Evolutionary conservation across 2,888 invertebrate genomes (phyloP).

Genomic region (Heteromurus nitidus): DNA sequence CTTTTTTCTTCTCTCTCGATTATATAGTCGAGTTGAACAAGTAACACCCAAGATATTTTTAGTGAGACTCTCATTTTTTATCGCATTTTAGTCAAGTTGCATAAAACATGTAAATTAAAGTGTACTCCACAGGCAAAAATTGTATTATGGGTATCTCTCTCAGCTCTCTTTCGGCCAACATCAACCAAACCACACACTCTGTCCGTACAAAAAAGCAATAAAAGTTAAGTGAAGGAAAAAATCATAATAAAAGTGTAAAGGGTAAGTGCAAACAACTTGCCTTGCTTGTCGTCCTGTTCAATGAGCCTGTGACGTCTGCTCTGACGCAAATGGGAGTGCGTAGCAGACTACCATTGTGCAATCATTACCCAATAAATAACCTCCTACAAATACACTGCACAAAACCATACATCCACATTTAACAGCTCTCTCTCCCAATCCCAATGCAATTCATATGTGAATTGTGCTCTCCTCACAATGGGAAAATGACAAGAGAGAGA

Average conservation of each 20-base stretch:
- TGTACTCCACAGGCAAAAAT: not conserved
- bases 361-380: conserved; percentile 66
- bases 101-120: not conserved
- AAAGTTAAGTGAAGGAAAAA: conserved; percentile 34
- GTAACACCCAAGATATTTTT: no score
- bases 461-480: no score
- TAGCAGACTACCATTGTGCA: conserved; percentile 56
- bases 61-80: not conserved
- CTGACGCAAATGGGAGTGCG: conserved; percentile 68
- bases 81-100: not conserved
- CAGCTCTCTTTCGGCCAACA: no score
- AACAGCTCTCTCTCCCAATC: no score
- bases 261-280: conserved; percentile 47
- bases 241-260: conserved; percentile 38
- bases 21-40: no score
- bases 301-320: conserved; percentile 59
- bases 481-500: no score
- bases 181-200: no score
- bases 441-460: no score
- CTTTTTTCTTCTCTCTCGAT: no score
- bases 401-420: no score
- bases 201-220: no score
- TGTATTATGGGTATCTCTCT: no score
- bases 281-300: conserved; percentile 38
- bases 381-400: conserved; percentile 29